phyloP scores from a whole-genome alignment of 2,888 invertebrate genomes.

The Lepidocyrtinus sp. region DNA sequence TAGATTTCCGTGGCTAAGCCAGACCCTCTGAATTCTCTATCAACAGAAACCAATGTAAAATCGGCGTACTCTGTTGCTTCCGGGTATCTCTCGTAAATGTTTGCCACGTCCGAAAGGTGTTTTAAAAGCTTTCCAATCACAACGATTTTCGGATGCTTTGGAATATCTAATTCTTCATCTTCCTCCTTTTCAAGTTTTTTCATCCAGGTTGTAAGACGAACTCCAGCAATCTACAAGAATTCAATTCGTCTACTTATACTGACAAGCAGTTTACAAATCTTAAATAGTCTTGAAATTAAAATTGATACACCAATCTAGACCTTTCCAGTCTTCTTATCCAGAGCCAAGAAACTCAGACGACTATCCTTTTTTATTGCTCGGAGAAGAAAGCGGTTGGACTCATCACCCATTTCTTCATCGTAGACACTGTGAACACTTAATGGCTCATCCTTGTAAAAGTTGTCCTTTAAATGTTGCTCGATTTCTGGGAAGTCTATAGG shows the following conservation, averaged over 20 bases:
- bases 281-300: no score
- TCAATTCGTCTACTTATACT: no score
- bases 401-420: constrained; percentile 42
- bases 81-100: constrained; percentile 46
- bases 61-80: constrained; percentile 43
- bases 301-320: no score
- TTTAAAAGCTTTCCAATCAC: constrained; percentile 4
- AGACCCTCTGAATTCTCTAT: constrained; percentile 40
- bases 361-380: constrained; percentile 20
- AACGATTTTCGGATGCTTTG: neutral
- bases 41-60: constrained; percentile 54
- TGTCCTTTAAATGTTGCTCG: constrained; percentile 47
- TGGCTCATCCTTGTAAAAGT: constrained; percentile 64
- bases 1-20: constrained; percentile 58
- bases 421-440: constrained; percentile 43
- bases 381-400: constrained; percentile 31
- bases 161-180: constrained; percentile 7
- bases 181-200: neutral
- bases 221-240: constrained; percentile 49
- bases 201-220: constrained; percentile 23
- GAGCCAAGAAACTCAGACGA: constrained; percentile 53
- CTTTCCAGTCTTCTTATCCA: constrained; percentile 48
- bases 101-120: constrained; percentile 21
- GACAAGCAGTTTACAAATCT: no score
- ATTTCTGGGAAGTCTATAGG: constrained; percentile 40